Base-by-base conservation (phyloP, 2,113 vertebrate genomes). In the Fregetta grallaria region DNA sequence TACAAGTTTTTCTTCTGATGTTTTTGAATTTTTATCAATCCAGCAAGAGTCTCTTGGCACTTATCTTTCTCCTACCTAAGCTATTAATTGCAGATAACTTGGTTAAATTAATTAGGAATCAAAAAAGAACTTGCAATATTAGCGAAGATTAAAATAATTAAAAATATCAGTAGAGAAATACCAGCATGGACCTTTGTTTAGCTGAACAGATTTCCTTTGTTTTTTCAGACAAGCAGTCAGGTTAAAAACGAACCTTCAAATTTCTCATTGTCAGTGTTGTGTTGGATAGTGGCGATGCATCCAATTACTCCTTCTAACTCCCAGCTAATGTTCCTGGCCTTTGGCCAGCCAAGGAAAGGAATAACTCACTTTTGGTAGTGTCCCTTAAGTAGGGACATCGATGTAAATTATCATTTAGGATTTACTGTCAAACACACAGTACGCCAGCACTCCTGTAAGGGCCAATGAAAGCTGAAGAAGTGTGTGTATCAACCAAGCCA, bases 1-100 rank as follows among this genome's bases (percentile, higher is more conserved):
- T 84, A 6, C 59, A 89, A 72, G 76, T 92, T 94, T 80, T 96
- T 98, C 66, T 94, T 97, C 84, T 72, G 42, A 76, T 2, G 3
- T n/a, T 91, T 72, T 65, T 92, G 65, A 70, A 32, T 67, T 90
- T 44, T 79, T 93, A 52, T 63, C 6, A 10, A 42, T 66, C 25
- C 66, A 73, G 6, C 6, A 77, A 80, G 26, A 59, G 25, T 78
- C 22, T 85, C 18, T 44, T 49, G 21, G 20, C 58, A 56, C 9
- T 68, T 42, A 13, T 3, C 22, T 47, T 74, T 96, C 34, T 58
- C 25, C 15, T 77, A 40, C n/a, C 42, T 49, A 27, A 81, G 36
- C 15, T 49, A 53, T 59, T 59, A 75, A 75, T 65, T 89, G 16
- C 6, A 53, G 53, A 58, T 75, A 86, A 91, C 66, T 83, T 49